phyloP scores from a whole-genome alignment of 2,797 vertebrate genomes.

The Peromyscus eremicus region DNA sequence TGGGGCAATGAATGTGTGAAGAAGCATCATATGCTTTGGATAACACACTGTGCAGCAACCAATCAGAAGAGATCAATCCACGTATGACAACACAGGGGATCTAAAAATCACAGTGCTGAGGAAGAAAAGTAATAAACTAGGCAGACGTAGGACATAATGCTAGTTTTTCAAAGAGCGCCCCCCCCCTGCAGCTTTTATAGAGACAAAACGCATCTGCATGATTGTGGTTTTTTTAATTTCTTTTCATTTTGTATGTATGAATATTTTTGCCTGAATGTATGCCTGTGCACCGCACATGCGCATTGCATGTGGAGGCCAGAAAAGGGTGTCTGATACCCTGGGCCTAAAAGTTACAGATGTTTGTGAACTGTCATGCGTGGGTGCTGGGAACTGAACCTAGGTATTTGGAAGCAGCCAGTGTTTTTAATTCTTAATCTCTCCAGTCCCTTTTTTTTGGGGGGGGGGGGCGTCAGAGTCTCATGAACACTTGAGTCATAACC shows the following conservation, averaged over 20 bases:
- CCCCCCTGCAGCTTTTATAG: background rate
- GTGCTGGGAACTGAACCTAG: background rate
- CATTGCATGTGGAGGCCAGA: background rate
- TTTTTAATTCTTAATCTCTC: background rate
- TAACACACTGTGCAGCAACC: background rate
- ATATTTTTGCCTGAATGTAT: background rate
- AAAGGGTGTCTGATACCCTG: background rate
- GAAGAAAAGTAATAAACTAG: background rate
- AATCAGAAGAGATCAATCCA: background rate
- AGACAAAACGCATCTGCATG: background rate
- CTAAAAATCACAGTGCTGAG: background rate
- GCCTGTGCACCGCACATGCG: background rate
- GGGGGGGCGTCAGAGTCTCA: background rate
- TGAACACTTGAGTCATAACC: background rate
- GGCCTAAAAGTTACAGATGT: background rate
- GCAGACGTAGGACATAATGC: background rate
- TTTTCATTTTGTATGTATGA: background rate
- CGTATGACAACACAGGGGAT: too few species aligned
- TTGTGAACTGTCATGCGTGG: background rate
- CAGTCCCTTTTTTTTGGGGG: background rate
- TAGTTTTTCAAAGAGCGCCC: background rate
- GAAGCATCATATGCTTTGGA: background rate
- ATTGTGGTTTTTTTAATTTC: background rate
- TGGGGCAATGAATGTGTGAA: background rate
- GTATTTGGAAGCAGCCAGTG: background rate